phyloP scores from a whole-genome alignment of 2,113 vertebrate genomes.

The Cynopterus brachyotis region DNA sequence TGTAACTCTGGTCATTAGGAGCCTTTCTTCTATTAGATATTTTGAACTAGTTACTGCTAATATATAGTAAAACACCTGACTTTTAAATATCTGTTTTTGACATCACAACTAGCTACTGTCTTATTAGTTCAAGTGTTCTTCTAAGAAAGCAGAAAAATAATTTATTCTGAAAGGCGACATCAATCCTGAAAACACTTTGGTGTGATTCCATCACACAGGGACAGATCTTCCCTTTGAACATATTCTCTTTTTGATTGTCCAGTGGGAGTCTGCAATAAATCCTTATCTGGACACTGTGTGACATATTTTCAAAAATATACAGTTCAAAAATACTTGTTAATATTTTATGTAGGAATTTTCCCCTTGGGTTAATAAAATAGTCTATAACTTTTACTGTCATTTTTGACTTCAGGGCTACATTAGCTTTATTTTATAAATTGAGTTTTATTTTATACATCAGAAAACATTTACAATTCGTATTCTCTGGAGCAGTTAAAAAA shows the following conservation, averaged over 20 bases:
- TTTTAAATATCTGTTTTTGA: neutral
- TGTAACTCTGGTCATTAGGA: neutral
- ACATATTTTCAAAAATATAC: neutral
- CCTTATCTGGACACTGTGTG: neutral
- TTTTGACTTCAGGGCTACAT: neutral
- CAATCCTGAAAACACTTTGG: neutral
- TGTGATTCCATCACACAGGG: neutral
- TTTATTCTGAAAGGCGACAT: neutral
- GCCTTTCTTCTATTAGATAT: neutral
- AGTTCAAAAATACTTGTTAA: neutral
- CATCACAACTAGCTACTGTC: neutral
- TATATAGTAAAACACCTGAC: neutral
- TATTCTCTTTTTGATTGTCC: neutral
- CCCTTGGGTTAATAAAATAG: neutral
- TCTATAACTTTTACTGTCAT: conserved; percentile 13
- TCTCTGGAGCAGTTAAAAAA: neutral
- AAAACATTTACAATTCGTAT: neutral
- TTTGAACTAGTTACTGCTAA: neutral
- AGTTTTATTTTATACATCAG: conserved; percentile 26
- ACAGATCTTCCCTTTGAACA: neutral
- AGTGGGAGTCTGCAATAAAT: neutral
- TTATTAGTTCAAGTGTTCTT: neutral
- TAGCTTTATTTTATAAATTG: neutral
- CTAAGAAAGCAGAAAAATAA: neutral
- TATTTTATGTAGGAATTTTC: neutral